phyloP scores from a whole-genome alignment of 2,113 vertebrate species.

The Forbesichthys agassizii region DNA sequence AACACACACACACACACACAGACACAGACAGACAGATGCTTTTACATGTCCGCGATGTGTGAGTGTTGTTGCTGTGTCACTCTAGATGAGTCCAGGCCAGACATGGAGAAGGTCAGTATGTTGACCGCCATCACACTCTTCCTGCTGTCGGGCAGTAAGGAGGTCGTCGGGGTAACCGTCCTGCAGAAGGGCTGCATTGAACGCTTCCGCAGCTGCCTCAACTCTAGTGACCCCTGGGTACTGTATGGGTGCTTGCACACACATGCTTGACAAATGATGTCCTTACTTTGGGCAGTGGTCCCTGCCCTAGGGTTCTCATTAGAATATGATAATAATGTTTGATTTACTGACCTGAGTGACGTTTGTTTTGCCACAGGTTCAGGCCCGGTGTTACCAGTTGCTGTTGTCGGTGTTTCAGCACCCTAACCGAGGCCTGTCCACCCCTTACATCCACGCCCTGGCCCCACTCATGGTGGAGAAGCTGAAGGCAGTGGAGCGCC shows the following conservation, averaged over 20 bases:
- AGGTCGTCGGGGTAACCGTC: conserved; percentile 90
- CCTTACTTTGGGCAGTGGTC: neutral
- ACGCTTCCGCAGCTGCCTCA: conserved; percentile 87
- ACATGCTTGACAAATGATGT: neutral
- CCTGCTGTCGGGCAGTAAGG: conserved; percentile 88
- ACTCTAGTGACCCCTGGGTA: conserved; percentile 93
- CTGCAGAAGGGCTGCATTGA: conserved; percentile 93
- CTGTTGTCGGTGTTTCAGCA: conserved; percentile 96
- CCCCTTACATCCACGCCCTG: conserved; percentile 93
- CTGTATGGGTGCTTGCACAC: conserved; percentile 73
- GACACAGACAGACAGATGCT: neutral
- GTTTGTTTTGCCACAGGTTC: conserved; percentile 79
- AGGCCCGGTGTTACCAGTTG: conserved; percentile 95
- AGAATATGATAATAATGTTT: neutral
- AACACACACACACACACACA: neutral
- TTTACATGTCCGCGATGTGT: neutral
- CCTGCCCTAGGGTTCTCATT: neutral
- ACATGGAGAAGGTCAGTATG: conserved; percentile 91
- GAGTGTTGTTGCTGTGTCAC: conserved; percentile 17
- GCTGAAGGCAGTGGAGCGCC: conserved; percentile 89
- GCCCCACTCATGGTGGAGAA: conserved; percentile 94
- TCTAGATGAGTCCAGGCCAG: conserved; percentile 83
- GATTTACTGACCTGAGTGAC: neutral
- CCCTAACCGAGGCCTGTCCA: conserved; percentile 88
- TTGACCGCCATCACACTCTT: conserved; percentile 93